Conservation (phyloP, 2,113 vertebrate species). For the Odocoileus hemionus region DNA sequence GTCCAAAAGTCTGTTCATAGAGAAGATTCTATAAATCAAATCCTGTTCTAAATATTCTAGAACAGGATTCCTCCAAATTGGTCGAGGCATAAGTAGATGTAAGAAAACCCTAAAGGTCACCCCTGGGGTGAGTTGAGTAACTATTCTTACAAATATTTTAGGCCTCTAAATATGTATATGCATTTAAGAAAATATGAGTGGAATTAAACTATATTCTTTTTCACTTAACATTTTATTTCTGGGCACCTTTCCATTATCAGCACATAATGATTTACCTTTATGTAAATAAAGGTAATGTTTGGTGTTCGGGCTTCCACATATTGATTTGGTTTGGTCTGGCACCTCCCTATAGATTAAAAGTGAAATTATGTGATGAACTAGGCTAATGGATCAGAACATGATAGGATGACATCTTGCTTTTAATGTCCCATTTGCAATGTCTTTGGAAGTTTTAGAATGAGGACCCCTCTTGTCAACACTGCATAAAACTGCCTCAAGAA, state of each 20-base stretch:
- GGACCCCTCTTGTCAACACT: background rate
- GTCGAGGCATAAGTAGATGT: background rate
- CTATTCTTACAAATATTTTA: background rate
- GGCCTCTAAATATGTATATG: background rate
- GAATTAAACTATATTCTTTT: background rate
- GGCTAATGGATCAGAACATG: background rate
- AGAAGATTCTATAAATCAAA: background rate
- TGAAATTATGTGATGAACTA: background rate
- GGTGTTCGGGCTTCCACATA: background rate
- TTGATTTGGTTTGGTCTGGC: background rate
- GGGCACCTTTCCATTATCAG: background rate
- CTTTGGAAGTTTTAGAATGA: background rate
- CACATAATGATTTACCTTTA: background rate
- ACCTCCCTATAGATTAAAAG: background rate
- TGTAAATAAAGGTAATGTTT: background rate
- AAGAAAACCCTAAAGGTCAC: background rate
- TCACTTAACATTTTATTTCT: background rate
- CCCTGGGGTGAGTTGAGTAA: background rate
- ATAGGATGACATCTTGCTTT: background rate
- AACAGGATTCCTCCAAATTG: background rate
- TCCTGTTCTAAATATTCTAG: slow-evolving; percentile 16
- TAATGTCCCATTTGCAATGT: background rate
- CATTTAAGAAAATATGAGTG: background rate
- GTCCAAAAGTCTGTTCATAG: background rate
- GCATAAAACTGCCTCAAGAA: background rate